Conservation (phyloP, 2,113 vertebrate species). For the Sinocyclocheilus maitianheensis region DNA sequence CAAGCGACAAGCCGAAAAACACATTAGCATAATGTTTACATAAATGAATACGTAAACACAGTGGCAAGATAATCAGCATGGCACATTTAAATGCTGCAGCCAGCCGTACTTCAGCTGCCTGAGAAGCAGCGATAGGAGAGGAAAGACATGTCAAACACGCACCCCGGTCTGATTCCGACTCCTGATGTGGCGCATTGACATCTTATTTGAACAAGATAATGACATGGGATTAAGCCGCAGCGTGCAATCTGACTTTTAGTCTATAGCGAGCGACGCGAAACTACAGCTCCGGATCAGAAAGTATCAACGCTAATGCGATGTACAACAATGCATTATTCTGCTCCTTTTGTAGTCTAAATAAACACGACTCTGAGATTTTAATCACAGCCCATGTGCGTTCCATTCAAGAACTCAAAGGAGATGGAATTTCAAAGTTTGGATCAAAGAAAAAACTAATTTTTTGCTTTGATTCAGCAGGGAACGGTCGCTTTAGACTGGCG, state of each 20-base stretch:
- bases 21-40: slow-evolving; percentile 78
- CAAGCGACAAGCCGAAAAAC: slow-evolving; percentile 70
- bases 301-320: slow-evolving; percentile 32
- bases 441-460: not conserved
- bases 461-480: not conserved
- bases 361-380: not conserved
- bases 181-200: slow-evolving; percentile 27
- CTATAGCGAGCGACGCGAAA: slow-evolving; percentile 18
- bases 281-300: not conserved
- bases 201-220: slow-evolving; percentile 58
- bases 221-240: slow-evolving; percentile 48
- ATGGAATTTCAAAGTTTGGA: not conserved
- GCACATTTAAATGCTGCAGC: slow-evolving; percentile 45
- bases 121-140: slow-evolving; percentile 36
- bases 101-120: not conserved
- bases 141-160: slow-evolving; percentile 51
- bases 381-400: slow-evolving; percentile 29
- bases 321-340: slow-evolving; percentile 36
- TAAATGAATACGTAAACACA: slow-evolving; percentile 73
- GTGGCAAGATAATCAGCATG: slow-evolving; percentile 49
- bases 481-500: not conserved
- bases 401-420: slow-evolving; percentile 11
- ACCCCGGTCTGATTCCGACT: slow-evolving; percentile 35
- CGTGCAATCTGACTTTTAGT: slow-evolving; percentile 46
- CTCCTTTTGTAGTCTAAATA: slow-evolving; percentile 24